These are phyloP conservation scores for Phaonia tiefii DNA, from an alignment of 2,888 invertebrate species.

Conservation along the genomic window DNA sequence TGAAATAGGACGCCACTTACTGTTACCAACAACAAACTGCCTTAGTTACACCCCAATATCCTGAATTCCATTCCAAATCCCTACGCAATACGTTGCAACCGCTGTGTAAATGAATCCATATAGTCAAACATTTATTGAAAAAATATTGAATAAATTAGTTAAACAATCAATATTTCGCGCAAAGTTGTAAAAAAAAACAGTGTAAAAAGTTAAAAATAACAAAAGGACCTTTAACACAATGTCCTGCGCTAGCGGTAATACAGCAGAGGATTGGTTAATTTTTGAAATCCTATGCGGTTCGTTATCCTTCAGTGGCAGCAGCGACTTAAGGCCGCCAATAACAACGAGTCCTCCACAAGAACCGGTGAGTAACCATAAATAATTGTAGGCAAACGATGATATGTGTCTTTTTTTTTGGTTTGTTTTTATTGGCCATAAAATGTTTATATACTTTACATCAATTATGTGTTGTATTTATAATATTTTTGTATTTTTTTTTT, in stretches of 20 bases:
- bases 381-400: background rate
- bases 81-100: slow-evolving; percentile 39
- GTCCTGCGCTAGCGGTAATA: slow-evolving; percentile 78
- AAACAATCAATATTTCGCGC: background rate
- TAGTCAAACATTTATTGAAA: slow-evolving; percentile 46
- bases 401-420: background rate
- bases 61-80: slow-evolving; percentile 39
- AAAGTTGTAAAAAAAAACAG: background rate
- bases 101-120: too few species aligned
- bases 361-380: slow-evolving; percentile 26
- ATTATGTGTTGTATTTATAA: background rate
- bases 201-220: background rate
- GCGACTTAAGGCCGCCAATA: too few species aligned
- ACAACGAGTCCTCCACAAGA: background rate
- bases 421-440: slow-evolving; percentile 13
- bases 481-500: slow-evolving; percentile 11
- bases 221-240: slow-evolving; percentile 13
- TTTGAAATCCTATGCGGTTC: slow-evolving; percentile 84
- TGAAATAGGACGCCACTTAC: too few species aligned
- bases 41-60: slow-evolving; percentile 72
- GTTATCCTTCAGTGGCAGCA: background rate
- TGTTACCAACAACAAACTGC: slow-evolving; percentile 54
- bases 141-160: slow-evolving; percentile 30
- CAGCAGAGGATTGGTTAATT: slow-evolving; percentile 87
- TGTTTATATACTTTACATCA: slow-evolving; percentile 1